Percentiles rank a stretch among this genome's conserved stretches.
Evolutionary conservation across 2,797 vertebrate genomes (phyloP).

Genomic region (Liasis olivaceus): DNA sequence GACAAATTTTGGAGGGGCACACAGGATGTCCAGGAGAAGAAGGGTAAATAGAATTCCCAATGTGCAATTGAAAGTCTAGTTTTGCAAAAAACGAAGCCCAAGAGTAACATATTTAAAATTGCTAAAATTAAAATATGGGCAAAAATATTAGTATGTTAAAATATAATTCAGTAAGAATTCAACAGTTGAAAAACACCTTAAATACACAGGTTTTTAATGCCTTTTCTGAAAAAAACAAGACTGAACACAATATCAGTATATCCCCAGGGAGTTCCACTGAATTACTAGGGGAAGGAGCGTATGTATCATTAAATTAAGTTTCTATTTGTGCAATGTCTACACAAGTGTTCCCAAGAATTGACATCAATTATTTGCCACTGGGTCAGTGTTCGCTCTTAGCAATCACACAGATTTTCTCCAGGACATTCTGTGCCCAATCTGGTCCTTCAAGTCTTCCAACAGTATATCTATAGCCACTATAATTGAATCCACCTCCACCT

Average conservation of each 20-base stretch:
- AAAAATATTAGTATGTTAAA: neutral
- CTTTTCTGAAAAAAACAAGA: too few relatives aligned
- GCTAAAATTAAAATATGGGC: neutral
- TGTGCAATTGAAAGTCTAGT: neutral
- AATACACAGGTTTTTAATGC: neutral
- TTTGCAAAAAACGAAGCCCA: neutral
- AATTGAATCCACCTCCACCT: neutral
- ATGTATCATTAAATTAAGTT: too few relatives aligned
- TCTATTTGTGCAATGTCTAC: too few relatives aligned
- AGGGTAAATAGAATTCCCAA: neutral
- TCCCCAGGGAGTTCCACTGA: too few relatives aligned
- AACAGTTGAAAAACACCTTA: neutral
- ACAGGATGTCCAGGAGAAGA: neutral
- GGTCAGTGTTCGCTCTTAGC: too few relatives aligned
- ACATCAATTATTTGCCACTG: too few relatives aligned
- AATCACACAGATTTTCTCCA: too few relatives aligned
- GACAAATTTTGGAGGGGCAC: neutral
- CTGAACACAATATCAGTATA: too few relatives aligned
- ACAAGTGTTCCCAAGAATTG: too few relatives aligned
- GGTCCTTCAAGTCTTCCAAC: neutral
- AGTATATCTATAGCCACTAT: neutral
- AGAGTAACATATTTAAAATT: neutral
- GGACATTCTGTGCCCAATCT: neutral
- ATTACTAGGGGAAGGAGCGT: too few relatives aligned
- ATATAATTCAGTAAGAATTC: neutral